Evolutionary conservation across 37 sponge, comb jelly and placozoan species (phyloP).

Genomic region (Spongilla lacustris): DNA sequence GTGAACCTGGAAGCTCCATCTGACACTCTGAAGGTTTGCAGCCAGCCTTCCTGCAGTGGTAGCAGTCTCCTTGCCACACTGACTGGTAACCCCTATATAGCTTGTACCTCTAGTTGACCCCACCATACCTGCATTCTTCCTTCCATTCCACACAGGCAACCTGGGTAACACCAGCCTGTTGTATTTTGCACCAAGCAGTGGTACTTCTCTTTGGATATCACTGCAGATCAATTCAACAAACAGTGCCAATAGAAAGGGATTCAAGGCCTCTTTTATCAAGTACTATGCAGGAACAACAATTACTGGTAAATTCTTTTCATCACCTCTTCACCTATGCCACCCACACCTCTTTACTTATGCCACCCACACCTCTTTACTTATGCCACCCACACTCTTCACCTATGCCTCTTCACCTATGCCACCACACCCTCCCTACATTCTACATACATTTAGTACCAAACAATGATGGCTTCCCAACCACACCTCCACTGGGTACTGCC

Average conservation of each 20-base stretch:
- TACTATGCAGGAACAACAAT: constrained; percentile 26
- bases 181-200: not conserved
- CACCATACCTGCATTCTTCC: not conserved
- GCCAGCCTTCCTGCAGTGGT: constrained; percentile 11
- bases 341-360: too few relatives aligned
- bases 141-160: not conserved
- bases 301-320: not conserved
- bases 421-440: too few relatives aligned
- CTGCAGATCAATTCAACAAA: constrained; percentile 13
- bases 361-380: not conserved
- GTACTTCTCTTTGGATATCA: not conserved
- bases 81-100: constrained; percentile 7
- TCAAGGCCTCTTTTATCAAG: constrained; percentile 52
- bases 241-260: not conserved
- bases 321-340: not conserved
- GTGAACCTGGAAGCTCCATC: constrained; percentile 15
- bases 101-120: not conserved
- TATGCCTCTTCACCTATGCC: not conserved
- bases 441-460: not conserved
- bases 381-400: not conserved
- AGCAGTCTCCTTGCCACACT: constrained; percentile 1
- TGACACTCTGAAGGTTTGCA: constrained; percentile 45
- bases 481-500: not conserved
- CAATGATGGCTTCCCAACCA: not conserved
- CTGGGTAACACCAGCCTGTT: not conserved